phyloP scores from a whole-genome alignment of 2,113 vertebrate genomes.

The Chaetops frenatus region DNA sequence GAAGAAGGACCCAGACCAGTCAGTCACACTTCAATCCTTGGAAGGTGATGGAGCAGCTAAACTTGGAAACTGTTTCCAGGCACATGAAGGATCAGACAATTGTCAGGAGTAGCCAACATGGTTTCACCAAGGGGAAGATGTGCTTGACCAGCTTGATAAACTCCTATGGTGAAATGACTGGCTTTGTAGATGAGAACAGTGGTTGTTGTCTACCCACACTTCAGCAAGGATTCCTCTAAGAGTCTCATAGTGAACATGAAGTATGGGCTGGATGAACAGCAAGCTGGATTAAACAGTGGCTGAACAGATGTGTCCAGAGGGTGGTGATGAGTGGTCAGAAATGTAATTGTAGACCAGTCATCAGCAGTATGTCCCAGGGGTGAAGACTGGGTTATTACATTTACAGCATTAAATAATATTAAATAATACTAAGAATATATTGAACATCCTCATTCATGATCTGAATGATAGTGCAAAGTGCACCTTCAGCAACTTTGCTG shows the following conservation, averaged over 20 bases:
- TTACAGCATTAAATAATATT: background rate
- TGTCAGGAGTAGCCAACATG: background rate
- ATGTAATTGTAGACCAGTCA: background rate
- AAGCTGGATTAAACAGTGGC: background rate
- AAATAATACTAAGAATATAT: background rate
- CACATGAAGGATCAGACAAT: background rate
- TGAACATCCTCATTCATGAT: background rate
- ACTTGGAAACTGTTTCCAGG: background rate
- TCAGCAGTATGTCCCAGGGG: background rate
- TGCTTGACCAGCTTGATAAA: background rate
- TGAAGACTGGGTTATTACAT: background rate
- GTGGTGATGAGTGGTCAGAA: background rate
- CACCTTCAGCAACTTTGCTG: background rate
- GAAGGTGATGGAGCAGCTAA: background rate
- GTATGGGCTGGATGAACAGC: background rate
- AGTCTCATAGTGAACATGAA: background rate
- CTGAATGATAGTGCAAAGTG: background rate
- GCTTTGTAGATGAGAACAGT: background rate
- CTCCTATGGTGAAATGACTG: background rate
- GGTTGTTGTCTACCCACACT: background rate
- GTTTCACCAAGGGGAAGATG: rapidly evolving
- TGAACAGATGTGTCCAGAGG: background rate
- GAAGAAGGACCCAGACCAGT: background rate
- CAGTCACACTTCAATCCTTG: background rate
- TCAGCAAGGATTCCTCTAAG: background rate